Conservation (phyloP, 2,797 vertebrate genomes). For the Aselliscus stoliczkanus region DNA sequence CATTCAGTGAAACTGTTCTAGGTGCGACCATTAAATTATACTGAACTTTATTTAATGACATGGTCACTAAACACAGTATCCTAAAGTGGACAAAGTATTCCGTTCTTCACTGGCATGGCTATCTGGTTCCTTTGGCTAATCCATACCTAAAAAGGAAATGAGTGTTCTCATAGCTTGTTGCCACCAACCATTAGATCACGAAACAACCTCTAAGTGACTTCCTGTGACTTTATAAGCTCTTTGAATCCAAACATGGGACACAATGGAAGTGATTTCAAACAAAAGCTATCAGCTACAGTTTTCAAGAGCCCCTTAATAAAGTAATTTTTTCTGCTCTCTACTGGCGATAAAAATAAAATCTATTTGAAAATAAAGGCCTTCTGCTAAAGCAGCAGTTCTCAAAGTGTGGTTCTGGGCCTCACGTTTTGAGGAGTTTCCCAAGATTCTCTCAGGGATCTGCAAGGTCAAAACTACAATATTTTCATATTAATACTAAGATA, state of each 20-base stretch:
- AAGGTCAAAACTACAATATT: not conserved
- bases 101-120: not conserved
- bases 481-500: not conserved
- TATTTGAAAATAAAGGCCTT: not conserved
- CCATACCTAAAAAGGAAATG: not conserved
- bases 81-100: not conserved
- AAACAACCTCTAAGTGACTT: conserved; percentile 10
- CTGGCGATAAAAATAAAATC: conserved; percentile 44
- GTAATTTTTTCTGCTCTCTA: conserved; percentile 59
- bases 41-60: not conserved
- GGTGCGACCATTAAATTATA: not conserved
- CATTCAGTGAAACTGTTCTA: not conserved
- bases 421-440: not conserved
- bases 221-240: not conserved
- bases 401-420: not conserved
- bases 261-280: conserved; percentile 32
- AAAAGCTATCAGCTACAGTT: not conserved
- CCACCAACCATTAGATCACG: not conserved
- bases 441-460: not conserved
- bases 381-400: not conserved
- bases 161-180: not conserved
- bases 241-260: not conserved
- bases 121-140: not conserved
- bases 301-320: not conserved
- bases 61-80: not conserved